Evolutionary conservation across 2,888 invertebrate genomes (phyloP), one percentile per base, ranked within the genome.

Genomic region (Ametastegia equiseti): DNA sequence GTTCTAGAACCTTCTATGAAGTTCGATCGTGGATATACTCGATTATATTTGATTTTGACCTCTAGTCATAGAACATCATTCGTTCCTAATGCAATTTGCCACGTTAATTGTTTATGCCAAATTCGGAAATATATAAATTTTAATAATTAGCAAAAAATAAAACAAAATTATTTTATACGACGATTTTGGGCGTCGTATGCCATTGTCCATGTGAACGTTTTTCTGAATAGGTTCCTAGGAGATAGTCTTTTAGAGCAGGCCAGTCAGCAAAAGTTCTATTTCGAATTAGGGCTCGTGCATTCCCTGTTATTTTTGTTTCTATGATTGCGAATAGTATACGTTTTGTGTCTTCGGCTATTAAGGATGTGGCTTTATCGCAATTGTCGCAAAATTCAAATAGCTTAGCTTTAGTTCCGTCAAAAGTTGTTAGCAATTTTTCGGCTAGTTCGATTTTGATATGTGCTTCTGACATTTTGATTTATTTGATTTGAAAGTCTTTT

Each of bases 141-240:
- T n/a, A n/a, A n/a, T n/a, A n/a, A n/a, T n/a, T n/a, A n/a, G n/a
- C n/a, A n/a, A n/a, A n/a, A n/a, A n/a, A n/a, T n/a, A n/a, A n/a
- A n/a, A n/a, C n/a, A n/a, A n/a, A n/a, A n/a, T n/a, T n/a, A n/a
- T n/a, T n/a, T n/a, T n/a, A n/a, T n/a, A n/a, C n/a, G n/a, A n/a
- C n/a, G n/a, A n/a, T n/a, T n/a, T n/a, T n/a, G n/a, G n/a, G n/a
- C n/a, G n/a, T n/a, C n/a, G n/a, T n/a, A n/a, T n/a, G n/a, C 86
- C 87, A 88, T 83, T 88, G 88, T 19, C 83, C 84, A 13, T 84
- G 82, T 1, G 87, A 85, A 33, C 87, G 47, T 84, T 86, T 86
- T 80, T 88, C 87, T 65, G 85, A 83, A 83, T 84, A 78, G n/a
- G 82, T 47, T 19, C 81, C 81, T 60, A 82, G 42, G 19, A 84